Evolutionary conservation across 2,797 vertebrate species (phyloP).

Genomic region (Urophycis tenuis): DNA sequence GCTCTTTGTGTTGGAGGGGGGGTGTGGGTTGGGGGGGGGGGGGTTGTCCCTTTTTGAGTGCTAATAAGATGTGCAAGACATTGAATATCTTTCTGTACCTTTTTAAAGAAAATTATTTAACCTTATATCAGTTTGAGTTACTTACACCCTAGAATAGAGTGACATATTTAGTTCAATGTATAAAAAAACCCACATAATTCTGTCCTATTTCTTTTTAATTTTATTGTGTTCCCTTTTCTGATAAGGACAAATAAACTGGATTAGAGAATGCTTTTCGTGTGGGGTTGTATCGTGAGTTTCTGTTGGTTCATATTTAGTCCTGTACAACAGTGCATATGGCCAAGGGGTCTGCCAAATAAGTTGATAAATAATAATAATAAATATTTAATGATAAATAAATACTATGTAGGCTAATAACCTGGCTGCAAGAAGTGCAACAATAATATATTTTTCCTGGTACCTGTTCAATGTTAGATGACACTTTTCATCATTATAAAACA

Average conservation of each 20-base stretch:
- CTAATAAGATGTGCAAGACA: conserved; percentile 57
- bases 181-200: conserved; percentile 74
- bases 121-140: conserved; percentile 94
- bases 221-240: conserved; percentile 65
- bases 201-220: conserved; percentile 67
- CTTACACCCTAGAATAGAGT: conserved; percentile 91
- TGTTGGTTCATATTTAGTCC: too few species aligned
- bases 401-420: too few species aligned
- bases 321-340: too few species aligned
- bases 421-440: too few species aligned
- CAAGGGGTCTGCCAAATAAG: too few species aligned
- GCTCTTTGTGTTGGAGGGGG: conserved; percentile 40
- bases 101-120: conserved; percentile 87
- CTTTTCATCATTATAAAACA: too few species aligned
- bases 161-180: conserved; percentile 94
- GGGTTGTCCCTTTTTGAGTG: conserved; percentile 45
- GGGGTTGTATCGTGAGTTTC: background rate
- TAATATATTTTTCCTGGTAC: too few species aligned
- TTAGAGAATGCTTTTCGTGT: conserved; percentile 50
- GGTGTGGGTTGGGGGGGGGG: conserved; percentile 6
- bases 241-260: conserved; percentile 69
- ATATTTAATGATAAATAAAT: too few species aligned
- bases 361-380: too few species aligned
- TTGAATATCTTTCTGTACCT: conserved; percentile 76
- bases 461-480: too few species aligned